phyloP scores from a whole-genome alignment of 2,113 vertebrate species.

The Probosciger aterrimus region DNA sequence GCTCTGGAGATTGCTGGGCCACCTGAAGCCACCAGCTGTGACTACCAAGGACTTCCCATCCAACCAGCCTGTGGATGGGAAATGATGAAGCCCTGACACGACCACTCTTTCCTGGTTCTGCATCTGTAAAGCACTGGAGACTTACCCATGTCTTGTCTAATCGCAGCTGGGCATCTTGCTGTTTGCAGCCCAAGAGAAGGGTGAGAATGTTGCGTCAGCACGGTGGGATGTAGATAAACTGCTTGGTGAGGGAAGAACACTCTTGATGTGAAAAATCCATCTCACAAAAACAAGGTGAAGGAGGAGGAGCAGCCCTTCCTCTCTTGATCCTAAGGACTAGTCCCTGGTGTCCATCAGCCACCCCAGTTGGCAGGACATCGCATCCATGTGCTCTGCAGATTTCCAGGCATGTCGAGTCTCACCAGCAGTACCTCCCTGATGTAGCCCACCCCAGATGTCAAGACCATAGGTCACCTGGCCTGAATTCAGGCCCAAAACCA shows the following conservation, averaged over 20 bases:
- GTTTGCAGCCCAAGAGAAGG: not conserved
- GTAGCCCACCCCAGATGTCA: not conserved
- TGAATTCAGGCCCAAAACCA: not conserved
- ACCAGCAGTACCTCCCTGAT: not conserved
- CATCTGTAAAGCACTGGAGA: not conserved
- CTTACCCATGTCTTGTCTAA: not conserved
- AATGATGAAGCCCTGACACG: not conserved
- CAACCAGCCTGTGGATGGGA: not conserved
- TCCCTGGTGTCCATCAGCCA: not conserved
- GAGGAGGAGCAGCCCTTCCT: not conserved
- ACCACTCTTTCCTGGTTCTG: not conserved
- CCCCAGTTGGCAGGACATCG: not conserved
- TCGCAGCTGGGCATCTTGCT: not conserved
- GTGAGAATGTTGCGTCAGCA: not conserved
- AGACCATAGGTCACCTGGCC: not conserved
- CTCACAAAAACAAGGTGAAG: not conserved
- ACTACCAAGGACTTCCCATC: not conserved
- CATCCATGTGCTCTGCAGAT: not conserved
- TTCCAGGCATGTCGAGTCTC: not conserved
- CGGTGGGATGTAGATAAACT: not conserved
- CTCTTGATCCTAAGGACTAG: not conserved
- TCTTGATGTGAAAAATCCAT: not conserved
- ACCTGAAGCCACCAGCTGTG: not conserved
- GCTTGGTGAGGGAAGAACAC: not conserved
- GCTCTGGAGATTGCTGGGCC: not conserved